These are phyloP conservation scores for Scolopax bukidnonensis DNA, from an alignment of 2,797 vertebrate species.

Conservation along the genomic window DNA sequence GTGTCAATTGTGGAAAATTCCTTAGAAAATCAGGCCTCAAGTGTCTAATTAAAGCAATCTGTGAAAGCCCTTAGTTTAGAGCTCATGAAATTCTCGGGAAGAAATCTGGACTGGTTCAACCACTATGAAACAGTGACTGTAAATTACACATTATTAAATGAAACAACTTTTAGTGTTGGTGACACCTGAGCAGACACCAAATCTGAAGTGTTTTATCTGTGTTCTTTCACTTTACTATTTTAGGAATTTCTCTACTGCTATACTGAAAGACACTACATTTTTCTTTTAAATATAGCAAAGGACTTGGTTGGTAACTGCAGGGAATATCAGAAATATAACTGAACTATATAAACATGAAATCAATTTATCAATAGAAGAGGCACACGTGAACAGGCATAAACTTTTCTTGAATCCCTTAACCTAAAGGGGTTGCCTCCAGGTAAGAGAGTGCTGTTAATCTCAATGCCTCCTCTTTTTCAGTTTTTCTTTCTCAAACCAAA, in stretches of 20 bases:
- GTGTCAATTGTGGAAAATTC: not conserved
- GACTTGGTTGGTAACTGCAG: not conserved
- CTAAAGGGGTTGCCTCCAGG: not conserved
- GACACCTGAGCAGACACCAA: not conserved
- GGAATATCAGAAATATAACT: not conserved
- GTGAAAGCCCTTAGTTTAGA: not conserved
- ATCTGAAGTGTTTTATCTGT: not conserved
- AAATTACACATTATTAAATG: not conserved
- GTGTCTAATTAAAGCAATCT: slow-evolving; percentile 32
- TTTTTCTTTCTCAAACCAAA: not conserved
- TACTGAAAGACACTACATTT: not conserved
- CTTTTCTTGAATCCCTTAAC: not conserved
- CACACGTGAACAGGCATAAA: not conserved
- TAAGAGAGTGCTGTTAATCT: not conserved
- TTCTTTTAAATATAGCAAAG: not conserved
- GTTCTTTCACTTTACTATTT: not conserved
- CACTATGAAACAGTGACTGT: not conserved
- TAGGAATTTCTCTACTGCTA: not conserved
- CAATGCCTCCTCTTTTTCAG: not conserved
- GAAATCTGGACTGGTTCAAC: not conserved
- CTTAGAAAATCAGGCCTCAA: not conserved
- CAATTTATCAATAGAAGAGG: not conserved
- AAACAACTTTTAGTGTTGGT: not conserved
- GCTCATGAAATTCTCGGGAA: not conserved
- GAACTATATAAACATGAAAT: not conserved